Conservation (phyloP, 2,113 vertebrate genomes). For the Copsychus sechellarum region DNA sequence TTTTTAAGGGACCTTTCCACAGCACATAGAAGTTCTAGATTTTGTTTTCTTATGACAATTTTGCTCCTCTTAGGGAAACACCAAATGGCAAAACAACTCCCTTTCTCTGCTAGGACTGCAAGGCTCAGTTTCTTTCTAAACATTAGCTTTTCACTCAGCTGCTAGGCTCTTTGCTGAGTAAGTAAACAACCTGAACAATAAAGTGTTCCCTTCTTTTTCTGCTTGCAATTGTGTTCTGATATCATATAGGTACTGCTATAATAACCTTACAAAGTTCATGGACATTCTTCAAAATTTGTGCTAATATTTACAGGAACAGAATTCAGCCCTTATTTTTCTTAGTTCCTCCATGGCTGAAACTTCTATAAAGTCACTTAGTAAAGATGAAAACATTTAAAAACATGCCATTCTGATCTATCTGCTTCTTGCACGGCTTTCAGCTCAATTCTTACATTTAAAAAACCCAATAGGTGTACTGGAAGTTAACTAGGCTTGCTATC, state of each 20-base stretch:
- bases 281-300: neutral
- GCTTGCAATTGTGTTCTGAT: neutral
- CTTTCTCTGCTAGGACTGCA: neutral
- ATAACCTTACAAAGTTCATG: neutral
- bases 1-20: neutral
- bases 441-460: neutral
- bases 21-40: neutral
- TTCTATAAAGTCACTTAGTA: neutral
- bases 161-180: neutral
- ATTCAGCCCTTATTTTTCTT: neutral
- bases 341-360: neutral
- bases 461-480: neutral
- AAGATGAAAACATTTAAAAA: neutral
- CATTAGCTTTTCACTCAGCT: neutral
- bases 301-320: neutral
- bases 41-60: neutral
- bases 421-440: neutral
- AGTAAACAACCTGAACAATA: neutral
- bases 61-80: neutral
- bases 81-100: neutral
- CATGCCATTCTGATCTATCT: neutral
- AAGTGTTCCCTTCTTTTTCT: neutral
- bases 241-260: neutral
- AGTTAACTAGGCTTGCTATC: neutral
- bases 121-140: neutral